phyloP scores from a whole-genome alignment of 2,888 invertebrate species.

The Margaritifera margaritifera region DNA sequence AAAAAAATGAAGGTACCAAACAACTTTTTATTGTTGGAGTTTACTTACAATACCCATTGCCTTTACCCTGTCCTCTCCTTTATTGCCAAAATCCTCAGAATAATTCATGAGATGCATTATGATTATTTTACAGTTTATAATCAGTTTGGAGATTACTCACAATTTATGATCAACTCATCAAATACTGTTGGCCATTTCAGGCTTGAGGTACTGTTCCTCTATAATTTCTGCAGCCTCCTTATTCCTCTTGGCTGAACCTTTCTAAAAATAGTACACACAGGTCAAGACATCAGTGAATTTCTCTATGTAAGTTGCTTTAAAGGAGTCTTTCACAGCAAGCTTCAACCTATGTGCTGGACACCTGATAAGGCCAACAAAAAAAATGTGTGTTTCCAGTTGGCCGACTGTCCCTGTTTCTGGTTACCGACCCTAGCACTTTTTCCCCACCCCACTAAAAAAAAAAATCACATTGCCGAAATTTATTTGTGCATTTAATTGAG shows the following conservation, averaged over 20 bases:
- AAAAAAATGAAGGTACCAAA: constrained; percentile 16
- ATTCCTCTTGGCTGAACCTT: constrained; percentile 14
- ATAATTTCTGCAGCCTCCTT: constrained; percentile 15
- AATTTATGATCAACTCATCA: constrained; percentile 20
- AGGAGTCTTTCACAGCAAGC: constrained; percentile 19
- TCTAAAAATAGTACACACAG: constrained; percentile 15
- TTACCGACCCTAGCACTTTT: too few relatives aligned
- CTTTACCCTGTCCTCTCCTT: constrained; percentile 9
- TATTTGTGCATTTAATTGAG: too few relatives aligned
- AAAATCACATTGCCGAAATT: too few relatives aligned
- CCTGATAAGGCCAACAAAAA: constrained; percentile 10
- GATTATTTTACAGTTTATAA: constrained; percentile 5
- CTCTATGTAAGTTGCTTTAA: constrained; percentile 19
- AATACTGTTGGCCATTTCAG: constrained; percentile 16
- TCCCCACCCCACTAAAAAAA: too few relatives aligned
- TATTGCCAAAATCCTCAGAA: constrained; percentile 6
- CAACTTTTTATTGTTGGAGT: constrained; percentile 14
- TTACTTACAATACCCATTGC: constrained; percentile 12
- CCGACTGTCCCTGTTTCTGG: too few relatives aligned
- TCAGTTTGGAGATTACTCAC: constrained; percentile 5
- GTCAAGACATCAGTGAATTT: constrained; percentile 7
- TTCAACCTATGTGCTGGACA: constrained; percentile 25
- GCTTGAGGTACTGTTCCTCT: constrained; percentile 18
- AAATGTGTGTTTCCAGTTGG: too few relatives aligned
- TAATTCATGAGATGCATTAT: constrained; percentile 11